These are phyloP conservation scores for Amphipoea lucens DNA, from an alignment of 2,888 invertebrate genomes.

Conservation along the genomic window DNA sequence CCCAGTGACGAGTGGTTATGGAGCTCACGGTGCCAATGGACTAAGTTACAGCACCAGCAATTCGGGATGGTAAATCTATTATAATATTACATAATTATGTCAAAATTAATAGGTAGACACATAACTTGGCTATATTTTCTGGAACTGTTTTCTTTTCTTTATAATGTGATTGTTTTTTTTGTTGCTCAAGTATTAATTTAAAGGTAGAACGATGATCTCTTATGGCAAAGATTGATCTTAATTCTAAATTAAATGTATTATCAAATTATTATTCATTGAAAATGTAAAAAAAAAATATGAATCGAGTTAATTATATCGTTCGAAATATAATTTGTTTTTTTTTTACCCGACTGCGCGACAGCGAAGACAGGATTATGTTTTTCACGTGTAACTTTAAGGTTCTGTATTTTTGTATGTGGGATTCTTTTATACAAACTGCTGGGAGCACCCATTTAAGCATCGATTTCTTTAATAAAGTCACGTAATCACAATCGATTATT, in stretches of 20 bases:
- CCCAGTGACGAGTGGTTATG: constrained; percentile 11
- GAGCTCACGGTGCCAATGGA: constrained; percentile 39
- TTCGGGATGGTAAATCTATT: constrained; percentile 53
- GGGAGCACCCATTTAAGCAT: not conserved
- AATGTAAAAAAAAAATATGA: constrained; percentile 17
- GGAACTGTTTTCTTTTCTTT: not conserved
- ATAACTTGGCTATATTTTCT: not conserved
- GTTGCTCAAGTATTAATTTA: not conserved
- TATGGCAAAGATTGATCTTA: not conserved
- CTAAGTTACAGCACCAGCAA: constrained; percentile 34
- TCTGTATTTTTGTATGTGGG: not conserved
- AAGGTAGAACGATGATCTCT: not conserved
- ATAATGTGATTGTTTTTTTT: not conserved
- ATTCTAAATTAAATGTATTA: not conserved
- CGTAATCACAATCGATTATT: not conserved
- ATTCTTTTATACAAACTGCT: not conserved
- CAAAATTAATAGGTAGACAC: not conserved
- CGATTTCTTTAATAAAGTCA: not conserved
- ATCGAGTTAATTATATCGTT: constrained; percentile 6
- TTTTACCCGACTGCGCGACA: not conserved
- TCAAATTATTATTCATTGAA: not conserved
- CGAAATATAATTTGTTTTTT: not conserved
- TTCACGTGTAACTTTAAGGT: not conserved
- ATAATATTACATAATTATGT: not conserved
- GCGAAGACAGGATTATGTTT: not conserved